Base-by-base conservation (phyloP, 2,888 invertebrate genomes). In the Clanis bilineata region DNA sequence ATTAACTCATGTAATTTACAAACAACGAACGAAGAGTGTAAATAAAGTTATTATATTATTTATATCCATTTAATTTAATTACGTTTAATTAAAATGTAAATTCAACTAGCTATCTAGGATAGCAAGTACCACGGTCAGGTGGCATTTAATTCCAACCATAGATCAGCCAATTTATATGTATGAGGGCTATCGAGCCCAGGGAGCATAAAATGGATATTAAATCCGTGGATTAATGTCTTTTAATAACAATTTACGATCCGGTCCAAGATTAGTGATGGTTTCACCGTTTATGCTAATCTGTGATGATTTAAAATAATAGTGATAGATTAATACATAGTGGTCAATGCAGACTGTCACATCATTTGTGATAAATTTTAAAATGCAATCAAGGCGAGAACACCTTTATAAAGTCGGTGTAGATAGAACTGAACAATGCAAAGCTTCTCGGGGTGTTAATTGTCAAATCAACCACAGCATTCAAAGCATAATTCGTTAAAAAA, bases 141-240 rank as follows among this genome's bases (percentile, higher is more conserved):
- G 47, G 47, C 51, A 18, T 51, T 51, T 51, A 51, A 51, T 32
- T 51, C 18, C 23, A 23, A 22, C 10, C 12, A 44, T 28, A 54
- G 21, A 28, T 32, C 58, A 32, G 28, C 47, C 60, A 57, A 57
- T 59, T 59, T 57, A 59, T 36, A 39, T 43, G 18, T 58, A 56
- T 36, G 38, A 54, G 45, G 61, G 51, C n/a, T 60, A 47, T 47
- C 43, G 43, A 60, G 25, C 15, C 44, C 36, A 18, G 25, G 38
- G 47, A 41, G 51, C 44, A 61, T 62, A 58, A 59, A 59, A 22
- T 44, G 28, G 39, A 38, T 43, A 62, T 63, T 62, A 54, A 55
- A 36, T 25, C 56, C 51, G 41, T 54, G 44, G 54, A 55, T 59
- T 64, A 63, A 66, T 64, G 59, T 61, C 41, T 55, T 41, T 54